Base-by-base conservation (phyloP, 2,113 vertebrate genomes). In the Phrynosoma blainvillii region DNA sequence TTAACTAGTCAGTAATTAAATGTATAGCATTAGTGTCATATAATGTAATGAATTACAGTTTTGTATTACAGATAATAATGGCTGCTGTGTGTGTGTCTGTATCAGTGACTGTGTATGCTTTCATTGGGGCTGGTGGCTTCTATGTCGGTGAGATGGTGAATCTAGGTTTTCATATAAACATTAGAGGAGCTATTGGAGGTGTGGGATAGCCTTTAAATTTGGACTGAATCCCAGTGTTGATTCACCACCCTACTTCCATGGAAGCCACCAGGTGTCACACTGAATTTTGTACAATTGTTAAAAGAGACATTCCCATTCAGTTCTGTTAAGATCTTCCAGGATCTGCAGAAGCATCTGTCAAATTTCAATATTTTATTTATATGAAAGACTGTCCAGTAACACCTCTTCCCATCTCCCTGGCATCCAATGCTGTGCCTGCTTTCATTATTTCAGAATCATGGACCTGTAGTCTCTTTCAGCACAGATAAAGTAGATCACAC, bases 1-100 rank as follows among this genome's bases (percentile, higher is more conserved):
- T 84, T 73, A 54, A 84, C 47, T 27, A 73, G 68, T 47, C 30
- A 56, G 68, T 73, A 84, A 71, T 73, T 84, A 84, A 84, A 84
- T 54, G 18, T 71, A 30, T 83, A 42, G 65, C 66, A 71, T 83
- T n/a, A n/a, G 42, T 84, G 68, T 73, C 70, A 32, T 73, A 30
- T 73, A 73, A 73, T 73, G 68, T 52, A 20, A 73, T 8, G 62
- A 36, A 70, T 71, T 73, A 73, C 66, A 27, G 20, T 78, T 76
- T 21, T 23, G 40, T 47, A 25, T 8, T 42, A 21, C 21, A 12
- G 18, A 30, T 52, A 52, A 54, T 70, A 70, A 83, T 62, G 40
- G 47, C 23, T 30, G 42, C 27, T 70, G 12, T 30, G 20, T 20
- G 30, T 83, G 68, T 83, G 70, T 70, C 30, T 71, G 30, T 70